Percentiles rank a stretch among this genome's conserved stretches.
Conservation (phyloP, 2,113 vertebrate species). For the Sylvietta virens region DNA sequence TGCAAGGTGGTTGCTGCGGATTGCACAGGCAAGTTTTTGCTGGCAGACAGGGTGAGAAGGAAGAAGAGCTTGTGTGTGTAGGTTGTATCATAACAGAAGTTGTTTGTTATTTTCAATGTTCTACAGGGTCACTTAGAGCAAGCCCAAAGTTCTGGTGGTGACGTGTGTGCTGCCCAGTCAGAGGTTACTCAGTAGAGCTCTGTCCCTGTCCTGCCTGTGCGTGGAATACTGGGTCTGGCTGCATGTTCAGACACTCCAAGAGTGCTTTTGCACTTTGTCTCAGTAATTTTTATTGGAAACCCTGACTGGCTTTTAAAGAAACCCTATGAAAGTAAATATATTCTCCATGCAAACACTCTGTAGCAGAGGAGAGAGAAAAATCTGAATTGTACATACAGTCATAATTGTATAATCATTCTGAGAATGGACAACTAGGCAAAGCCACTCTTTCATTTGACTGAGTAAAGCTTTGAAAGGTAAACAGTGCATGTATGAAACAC, state of each 20-base stretch:
- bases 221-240: not conserved
- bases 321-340: not conserved
- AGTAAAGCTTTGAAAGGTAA: not conserved
- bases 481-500: not conserved
- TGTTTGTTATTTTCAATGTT: not conserved
- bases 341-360: not conserved
- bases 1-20: not conserved
- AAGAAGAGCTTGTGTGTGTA: not conserved
- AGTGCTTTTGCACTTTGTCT: not conserved
- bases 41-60: not conserved
- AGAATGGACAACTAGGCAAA: not conserved
- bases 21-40: not conserved
- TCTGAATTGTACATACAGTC: not conserved
- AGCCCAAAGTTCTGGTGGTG: not conserved
- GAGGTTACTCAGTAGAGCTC: not conserved
- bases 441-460: not conserved
- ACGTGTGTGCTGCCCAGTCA: rapidly evolving
- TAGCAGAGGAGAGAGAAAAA: not conserved
- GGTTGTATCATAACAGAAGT: rapidly evolving
- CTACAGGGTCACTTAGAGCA: not conserved
- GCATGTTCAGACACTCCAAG: not conserved
- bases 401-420: not conserved
- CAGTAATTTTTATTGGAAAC: not conserved
- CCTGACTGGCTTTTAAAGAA: not conserved
- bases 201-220: not conserved